phyloP scores from a whole-genome alignment of 2,113 vertebrate genomes.

The Ceuthmochares aereus region DNA sequence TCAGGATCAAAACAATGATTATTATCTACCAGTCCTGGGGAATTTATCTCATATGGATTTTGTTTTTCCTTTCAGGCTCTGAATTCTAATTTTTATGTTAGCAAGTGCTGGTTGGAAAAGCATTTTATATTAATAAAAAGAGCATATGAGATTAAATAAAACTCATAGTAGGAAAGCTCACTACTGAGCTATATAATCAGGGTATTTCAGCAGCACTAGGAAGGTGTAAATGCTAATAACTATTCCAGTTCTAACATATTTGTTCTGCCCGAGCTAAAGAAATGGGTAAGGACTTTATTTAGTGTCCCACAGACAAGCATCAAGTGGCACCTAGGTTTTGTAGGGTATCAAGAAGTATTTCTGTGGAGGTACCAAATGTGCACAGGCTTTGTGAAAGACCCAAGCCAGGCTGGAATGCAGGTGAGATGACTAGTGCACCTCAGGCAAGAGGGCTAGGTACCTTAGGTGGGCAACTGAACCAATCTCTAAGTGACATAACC shows the following conservation, averaged over 20 bases:
- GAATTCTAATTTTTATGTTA: background rate
- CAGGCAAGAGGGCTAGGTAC: background rate
- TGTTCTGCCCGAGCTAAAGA: background rate
- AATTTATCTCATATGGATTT: background rate
- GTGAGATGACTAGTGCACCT: background rate
- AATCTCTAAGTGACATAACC: background rate
- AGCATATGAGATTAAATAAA: background rate
- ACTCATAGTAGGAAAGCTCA: background rate
- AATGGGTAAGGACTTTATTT: background rate
- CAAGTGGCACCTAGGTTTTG: rapidly evolving
- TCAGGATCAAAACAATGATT: background rate
- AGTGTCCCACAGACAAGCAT: background rate
- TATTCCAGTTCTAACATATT: background rate
- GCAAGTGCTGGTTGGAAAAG: background rate
- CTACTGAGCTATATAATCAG: background rate
- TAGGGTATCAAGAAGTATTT: background rate
- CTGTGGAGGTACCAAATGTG: background rate
- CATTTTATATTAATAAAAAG: background rate
- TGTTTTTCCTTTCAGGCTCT: background rate
- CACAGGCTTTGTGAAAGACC: background rate
- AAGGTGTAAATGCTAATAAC: background rate
- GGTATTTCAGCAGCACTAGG: background rate
- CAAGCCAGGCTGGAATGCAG: background rate
- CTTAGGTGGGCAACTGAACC: background rate
- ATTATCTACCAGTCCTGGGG: background rate